Evolutionary conservation across 1,140 invertebrate species (phyloP), one percentile per base, ranked within the genome.

Genomic region (Chrysopa pallens): DNA sequence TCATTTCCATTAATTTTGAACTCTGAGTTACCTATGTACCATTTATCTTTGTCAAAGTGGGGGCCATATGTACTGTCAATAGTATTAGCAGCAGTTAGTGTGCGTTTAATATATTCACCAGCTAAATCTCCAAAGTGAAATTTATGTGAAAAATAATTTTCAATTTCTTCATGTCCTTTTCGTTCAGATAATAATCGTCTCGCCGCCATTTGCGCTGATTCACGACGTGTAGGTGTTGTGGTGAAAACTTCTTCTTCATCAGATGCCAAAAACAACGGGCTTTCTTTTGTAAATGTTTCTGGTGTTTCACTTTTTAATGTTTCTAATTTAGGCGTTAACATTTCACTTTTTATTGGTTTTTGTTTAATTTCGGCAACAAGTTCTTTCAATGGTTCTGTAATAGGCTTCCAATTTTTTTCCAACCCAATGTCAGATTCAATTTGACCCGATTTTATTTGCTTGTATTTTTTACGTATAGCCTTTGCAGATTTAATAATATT

Each of bases 341-440:
- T 45, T 23, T 17, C 11, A 42, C 27, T 38, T 42, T 42, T 29
- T 36, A 40, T 23, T 14, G 38, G 13, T 31, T 31, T 33, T 14
- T 14, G 29, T 7, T 31, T 33, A 23, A 23, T 23, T 23, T 23
- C 17, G 5, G 17, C 17, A 40, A 37, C 39, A 42, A 45, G 7
- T 43, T 46, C 36, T 40, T 48, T 38, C 12, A 49, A 12, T 15
- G 42, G 45, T 31, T 44, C 23, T 40, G 41, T 46, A 31, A 46
- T 38, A 23, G 42, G 45, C 41, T 45, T 44, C 42, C 42, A 49
- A 13, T 40, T 46, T 27, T 46, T 27, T 29, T 46, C 14, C 12
- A 49, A 17, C 15, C 4, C 6, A 17, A 15, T n/a, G n/a, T 38
- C 36, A 11, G 9, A 7, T n/a, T 41, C 23, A 33, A 35, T 17